phyloP scores from a whole-genome alignment of 2,797 vertebrate genomes.

The Diceros bicornis region DNA sequence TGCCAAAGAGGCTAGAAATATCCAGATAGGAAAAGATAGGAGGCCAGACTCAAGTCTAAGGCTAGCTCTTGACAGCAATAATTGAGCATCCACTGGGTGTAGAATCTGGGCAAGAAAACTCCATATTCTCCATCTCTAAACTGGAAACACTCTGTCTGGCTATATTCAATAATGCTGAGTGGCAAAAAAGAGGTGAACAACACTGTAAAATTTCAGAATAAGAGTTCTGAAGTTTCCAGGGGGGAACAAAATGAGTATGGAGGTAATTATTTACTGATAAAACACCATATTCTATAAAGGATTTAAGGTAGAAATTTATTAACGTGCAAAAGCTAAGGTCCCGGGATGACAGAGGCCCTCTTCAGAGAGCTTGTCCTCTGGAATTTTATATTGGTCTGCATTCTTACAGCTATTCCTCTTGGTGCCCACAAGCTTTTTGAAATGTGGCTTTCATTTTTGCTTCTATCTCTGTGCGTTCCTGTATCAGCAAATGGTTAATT shows the following conservation, averaged over 20 bases:
- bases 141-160: not conserved
- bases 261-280: slow-evolving; percentile 47
- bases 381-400: not conserved
- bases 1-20: slow-evolving; percentile 50
- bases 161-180: not conserved
- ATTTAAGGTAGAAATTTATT: slow-evolving; percentile 50
- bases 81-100: not conserved
- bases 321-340: slow-evolving; percentile 23
- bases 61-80: slow-evolving; percentile 27
- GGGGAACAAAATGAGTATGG: not conserved
- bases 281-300: slow-evolving; percentile 23
- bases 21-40: not conserved
- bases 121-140: not conserved
- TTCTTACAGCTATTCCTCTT: not conserved
- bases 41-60: slow-evolving; percentile 14
- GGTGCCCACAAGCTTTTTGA: slow-evolving; percentile 37
- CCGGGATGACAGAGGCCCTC: slow-evolving; percentile 17
- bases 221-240: slow-evolving; percentile 12
- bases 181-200: not conserved
- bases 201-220: slow-evolving; percentile 47
- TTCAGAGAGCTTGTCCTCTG: slow-evolving; percentile 28
- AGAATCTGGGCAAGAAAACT: slow-evolving; percentile 47
- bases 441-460: slow-evolving; percentile 50
- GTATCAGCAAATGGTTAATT: not conserved
- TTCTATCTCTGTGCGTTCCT: slow-evolving; percentile 31